A percentile compares a stretch with the other conserved stretches of the same genome.
Evolutionary conservation across 2,797 vertebrate species (phyloP).

Genomic region (Erethizon dorsatum): DNA sequence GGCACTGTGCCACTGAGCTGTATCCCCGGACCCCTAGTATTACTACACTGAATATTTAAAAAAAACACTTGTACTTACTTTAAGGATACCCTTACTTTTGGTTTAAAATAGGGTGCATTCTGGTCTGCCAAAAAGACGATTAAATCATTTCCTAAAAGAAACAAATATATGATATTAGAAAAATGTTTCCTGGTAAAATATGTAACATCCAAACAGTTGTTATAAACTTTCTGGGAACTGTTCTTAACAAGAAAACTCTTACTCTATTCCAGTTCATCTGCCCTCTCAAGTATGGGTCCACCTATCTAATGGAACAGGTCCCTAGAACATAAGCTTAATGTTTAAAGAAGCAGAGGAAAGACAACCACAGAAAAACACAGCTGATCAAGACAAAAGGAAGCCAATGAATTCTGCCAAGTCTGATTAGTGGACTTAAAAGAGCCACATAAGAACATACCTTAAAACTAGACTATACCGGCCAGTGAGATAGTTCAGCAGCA

Average conservation of each 20-base stretch:
- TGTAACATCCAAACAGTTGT: neutral
- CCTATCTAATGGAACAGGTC: neutral
- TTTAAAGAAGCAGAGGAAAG: slow-evolving; percentile 30
- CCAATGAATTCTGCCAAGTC: neutral
- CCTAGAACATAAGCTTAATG: neutral
- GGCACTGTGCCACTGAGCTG: no score
- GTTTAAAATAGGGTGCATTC: slow-evolving; percentile 97
- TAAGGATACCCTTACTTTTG: slow-evolving; percentile 92
- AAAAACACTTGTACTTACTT: slow-evolving; percentile 89
- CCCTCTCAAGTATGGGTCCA: neutral
- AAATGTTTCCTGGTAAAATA: slow-evolving; percentile 17
- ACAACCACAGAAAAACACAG: neutral
- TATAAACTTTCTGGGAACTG: neutral
- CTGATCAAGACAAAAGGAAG: neutral
- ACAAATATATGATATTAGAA: slow-evolving; percentile 63
- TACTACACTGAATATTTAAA: neutral
- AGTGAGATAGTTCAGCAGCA: no score
- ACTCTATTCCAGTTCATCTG: neutral
- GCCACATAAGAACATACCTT: neutral
- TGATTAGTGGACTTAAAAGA: neutral
- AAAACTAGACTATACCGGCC: neutral
- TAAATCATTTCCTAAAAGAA: slow-evolving; percentile 93
- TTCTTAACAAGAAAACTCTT: slow-evolving; percentile 34
- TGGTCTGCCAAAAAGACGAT: slow-evolving; percentile 96
- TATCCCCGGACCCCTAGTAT: neutral